phyloP scores from a whole-genome alignment of 2,113 vertebrate genomes.

The Carassius carassius region DNA sequence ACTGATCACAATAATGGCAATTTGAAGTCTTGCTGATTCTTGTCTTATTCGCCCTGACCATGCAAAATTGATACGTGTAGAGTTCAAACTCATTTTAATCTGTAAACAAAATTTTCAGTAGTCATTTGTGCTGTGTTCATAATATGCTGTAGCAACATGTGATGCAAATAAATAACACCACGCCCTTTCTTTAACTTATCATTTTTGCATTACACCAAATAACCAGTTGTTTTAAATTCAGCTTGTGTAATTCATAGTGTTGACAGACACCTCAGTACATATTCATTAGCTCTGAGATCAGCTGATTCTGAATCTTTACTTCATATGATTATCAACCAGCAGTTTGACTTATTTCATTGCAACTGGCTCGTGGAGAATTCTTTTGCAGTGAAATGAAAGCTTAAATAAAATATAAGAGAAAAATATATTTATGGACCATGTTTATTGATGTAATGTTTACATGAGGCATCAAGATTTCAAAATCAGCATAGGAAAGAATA shows the following conservation, averaged over 20 bases:
- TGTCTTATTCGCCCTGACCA: background rate
- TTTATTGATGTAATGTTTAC: conserved; percentile 19
- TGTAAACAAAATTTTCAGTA: background rate
- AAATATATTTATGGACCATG: background rate
- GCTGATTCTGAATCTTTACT: background rate
- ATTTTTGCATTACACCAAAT: conserved; percentile 10
- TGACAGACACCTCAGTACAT: background rate
- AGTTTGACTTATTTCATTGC: background rate
- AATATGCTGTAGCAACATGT: background rate
- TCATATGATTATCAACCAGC: background rate
- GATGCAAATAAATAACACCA: background rate
- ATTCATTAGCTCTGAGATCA: conserved; percentile 18
- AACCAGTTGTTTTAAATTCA: background rate
- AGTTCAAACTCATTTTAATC: background rate
- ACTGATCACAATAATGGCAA: background rate
- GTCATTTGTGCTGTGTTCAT: background rate
- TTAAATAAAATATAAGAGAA: background rate
- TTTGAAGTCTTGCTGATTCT: conserved; percentile 28
- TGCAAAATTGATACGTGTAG: background rate
- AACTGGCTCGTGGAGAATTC: background rate
- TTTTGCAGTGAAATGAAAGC: background rate
- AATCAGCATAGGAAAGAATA: background rate
- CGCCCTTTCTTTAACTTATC: background rate
- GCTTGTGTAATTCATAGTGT: conserved; percentile 12
- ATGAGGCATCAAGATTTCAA: background rate